Percentiles rank a stretch among this genome's conserved stretches.
These are phyloP conservation scores for Columba livia DNA, from an alignment of 2,113 vertebrate genomes.

Conservation along the genomic window DNA sequence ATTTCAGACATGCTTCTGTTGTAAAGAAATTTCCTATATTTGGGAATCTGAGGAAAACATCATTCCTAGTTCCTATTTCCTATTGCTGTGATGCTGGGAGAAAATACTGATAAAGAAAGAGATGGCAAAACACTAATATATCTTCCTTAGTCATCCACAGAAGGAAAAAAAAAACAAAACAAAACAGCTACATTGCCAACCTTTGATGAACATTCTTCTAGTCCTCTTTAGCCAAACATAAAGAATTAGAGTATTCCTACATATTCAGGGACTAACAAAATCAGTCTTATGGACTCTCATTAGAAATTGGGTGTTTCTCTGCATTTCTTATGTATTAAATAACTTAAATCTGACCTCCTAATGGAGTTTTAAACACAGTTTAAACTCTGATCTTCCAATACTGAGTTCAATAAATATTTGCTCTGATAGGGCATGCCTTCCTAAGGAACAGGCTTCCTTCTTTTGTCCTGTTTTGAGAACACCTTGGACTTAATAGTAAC, in stretches of 20 bases:
- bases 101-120: not conserved
- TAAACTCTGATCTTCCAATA: not conserved
- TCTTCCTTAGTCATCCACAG: not conserved
- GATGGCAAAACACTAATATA: accelerated
- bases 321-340: not conserved
- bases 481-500: not conserved
- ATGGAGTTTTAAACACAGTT: not conserved
- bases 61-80: not conserved
- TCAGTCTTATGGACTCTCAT: not conserved
- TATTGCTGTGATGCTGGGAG: not conserved
- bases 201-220: not conserved
- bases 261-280: not conserved
- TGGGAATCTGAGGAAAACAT: not conserved
- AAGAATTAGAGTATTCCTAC: not conserved
- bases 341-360: not conserved
- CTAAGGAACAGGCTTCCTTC: not conserved
- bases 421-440: not conserved
- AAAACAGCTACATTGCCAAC: accelerated
- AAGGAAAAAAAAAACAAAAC: not conserved
- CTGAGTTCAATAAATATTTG: not conserved
- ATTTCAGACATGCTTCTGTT: not conserved
- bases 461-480: not conserved
- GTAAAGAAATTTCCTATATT: not conserved
- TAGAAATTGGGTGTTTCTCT: not conserved
- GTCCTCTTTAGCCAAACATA: not conserved